Base-by-base conservation (phyloP, 2,888 invertebrate genomes). In the Tenthredo scrophulariae region DNA sequence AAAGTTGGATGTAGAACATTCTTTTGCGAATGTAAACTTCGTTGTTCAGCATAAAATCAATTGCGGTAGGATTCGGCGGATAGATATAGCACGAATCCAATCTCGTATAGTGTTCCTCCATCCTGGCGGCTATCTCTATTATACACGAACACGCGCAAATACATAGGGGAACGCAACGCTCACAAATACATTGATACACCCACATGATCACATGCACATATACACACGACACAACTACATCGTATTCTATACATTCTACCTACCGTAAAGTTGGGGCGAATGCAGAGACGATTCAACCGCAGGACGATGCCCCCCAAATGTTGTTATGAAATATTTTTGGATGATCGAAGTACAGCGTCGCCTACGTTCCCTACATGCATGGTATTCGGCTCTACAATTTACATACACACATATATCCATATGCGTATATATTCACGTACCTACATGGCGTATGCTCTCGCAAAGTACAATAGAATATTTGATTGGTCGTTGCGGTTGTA, bases 11-110 rank as follows among this genome's bases (percentile, higher is more conserved):
- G 77, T 77, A 77, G 77, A 77, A 77, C 54, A 77, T 77, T 77
- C 77, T 77, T 77, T 77, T 77, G 54, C 77, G 77, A 77, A 77
- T 77, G 77, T 77, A 77, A 77, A 77, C 77, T 77, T 77, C 77
- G 77, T 77, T 77, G 77, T 50, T 77, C 77, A 46, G 77, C 50
- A 77, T 77, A 77, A 77, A 77, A 77, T 77, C 77, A 54, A 77
- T 77, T 77, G 77, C 54, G 77, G 77, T 77, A 54, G 77, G 77
- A 77, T 77, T 77, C 54, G 77, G 77, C n/a, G 29, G 77, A 29
- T 77, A 54, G 77, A 77, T 77, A 77, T 77, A 77, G 77, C 77
- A 77, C 54, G 54, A 77, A 77, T 77, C 77, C 77, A 77, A 77
- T 77, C 77, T 77, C 77, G 77, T 77, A 54, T 77, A 77, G 77